A percentile compares a stretch with the other conserved stretches of the same genome.
These are phyloP conservation scores for Cavia porcellus DNA, from an alignment of 2,113 vertebrate species.

Conservation along the genomic window DNA sequence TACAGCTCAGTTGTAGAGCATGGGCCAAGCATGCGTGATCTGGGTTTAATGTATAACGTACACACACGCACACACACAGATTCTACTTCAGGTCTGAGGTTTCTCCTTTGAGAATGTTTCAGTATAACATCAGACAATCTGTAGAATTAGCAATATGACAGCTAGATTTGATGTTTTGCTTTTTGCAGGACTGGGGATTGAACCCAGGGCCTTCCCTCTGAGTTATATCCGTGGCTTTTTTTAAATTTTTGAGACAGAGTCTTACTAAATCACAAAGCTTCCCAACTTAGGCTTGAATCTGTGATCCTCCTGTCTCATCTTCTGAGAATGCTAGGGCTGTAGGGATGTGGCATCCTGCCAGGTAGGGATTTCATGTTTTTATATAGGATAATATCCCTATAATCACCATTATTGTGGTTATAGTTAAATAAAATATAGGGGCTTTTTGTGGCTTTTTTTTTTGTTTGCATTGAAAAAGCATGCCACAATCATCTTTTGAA, in stretches of 20 bases:
- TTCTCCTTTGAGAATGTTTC: neutral
- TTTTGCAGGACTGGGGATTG: neutral
- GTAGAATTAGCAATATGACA: neutral
- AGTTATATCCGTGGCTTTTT: neutral
- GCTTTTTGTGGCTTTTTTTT: neutral
- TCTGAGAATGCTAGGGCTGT: neutral
- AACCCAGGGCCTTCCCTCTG: neutral
- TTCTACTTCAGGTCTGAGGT: neutral
- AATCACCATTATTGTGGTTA: neutral
- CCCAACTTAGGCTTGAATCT: neutral
- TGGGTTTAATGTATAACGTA: neutral
- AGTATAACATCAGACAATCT: neutral
- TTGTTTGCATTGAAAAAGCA: slow-evolving; percentile 5
- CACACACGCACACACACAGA: neutral
- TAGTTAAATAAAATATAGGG: neutral
- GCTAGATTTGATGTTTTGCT: neutral
- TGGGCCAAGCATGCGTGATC: neutral
- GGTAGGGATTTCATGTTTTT: neutral
- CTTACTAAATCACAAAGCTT: neutral
- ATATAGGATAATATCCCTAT: neutral
- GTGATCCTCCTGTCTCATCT: neutral
- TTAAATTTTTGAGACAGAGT: neutral
- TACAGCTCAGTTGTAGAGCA: neutral
- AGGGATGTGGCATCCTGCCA: neutral
- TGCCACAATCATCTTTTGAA: neutral